Evolutionary conservation across 2,888 invertebrate genomes (phyloP).

Genomic region (Drosophila cracens): DNA sequence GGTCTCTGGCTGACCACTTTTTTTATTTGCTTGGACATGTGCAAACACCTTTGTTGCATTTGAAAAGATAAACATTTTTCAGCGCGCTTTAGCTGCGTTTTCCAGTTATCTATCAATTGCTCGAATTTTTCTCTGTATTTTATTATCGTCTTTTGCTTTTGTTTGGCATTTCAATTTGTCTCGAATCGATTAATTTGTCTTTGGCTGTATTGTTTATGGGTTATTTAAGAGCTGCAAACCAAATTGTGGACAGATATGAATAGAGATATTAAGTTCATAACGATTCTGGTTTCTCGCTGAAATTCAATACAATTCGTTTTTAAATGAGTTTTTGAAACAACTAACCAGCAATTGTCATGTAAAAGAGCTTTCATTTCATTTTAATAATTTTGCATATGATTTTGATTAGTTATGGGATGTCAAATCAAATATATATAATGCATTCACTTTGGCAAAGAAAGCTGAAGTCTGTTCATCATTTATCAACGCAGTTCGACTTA

Average conservation of each 20-base stretch:
- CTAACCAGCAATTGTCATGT: background rate
- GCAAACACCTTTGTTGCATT: constrained; percentile 76
- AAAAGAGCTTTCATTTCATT: background rate
- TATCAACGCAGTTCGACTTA: constrained; percentile 48
- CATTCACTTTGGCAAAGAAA: constrained; percentile 45
- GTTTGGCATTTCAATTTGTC: constrained; percentile 67
- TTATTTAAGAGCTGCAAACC: constrained; percentile 18
- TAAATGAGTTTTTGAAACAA: background rate
- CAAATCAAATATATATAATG: constrained; percentile 62
- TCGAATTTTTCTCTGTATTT: constrained; percentile 9
- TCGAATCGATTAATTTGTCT: constrained; percentile 57
- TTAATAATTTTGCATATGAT: constrained; percentile 14
- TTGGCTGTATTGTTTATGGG: constrained; percentile 24
- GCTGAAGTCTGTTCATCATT: constrained; percentile 53
- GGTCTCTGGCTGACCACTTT: constrained; percentile 24
- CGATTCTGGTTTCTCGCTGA: background rate
- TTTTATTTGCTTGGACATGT: constrained; percentile 75
- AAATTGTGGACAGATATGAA: background rate
- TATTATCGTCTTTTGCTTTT: constrained; percentile 20
- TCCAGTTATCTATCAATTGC: constrained; percentile 64
- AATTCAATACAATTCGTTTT: background rate
- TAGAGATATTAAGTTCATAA: background rate
- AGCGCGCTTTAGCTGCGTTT: constrained; percentile 46
- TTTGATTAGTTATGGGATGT: constrained; percentile 59
- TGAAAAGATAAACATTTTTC: constrained; percentile 65